These are phyloP conservation scores for Peromyscus californicus DNA, from an alignment of 2,113 vertebrate species.

Conservation along the genomic window DNA sequence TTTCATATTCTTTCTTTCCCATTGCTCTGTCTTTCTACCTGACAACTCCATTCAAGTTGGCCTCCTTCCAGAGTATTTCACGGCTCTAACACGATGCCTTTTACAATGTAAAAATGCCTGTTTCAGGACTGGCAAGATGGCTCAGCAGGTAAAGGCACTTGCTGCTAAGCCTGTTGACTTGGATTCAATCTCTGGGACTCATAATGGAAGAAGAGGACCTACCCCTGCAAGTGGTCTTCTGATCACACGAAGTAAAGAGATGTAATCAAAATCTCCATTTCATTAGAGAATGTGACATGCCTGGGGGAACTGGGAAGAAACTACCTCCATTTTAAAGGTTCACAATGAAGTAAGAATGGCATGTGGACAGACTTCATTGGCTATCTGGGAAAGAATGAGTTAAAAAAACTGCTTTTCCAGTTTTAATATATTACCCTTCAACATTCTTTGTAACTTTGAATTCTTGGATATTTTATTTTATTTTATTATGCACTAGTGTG, in stretches of 20 bases:
- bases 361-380: not conserved
- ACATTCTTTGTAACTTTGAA: not conserved
- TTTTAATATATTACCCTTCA: not conserved
- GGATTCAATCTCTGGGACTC: not conserved
- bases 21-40: not conserved
- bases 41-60: not conserved
- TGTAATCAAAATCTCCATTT: not conserved
- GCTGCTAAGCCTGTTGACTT: not conserved
- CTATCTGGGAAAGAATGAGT: not conserved
- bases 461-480: not conserved
- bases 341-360: not conserved
- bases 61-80: not conserved
- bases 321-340: conserved; percentile 18
- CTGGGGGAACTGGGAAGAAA: not conserved
- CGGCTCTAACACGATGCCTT: not conserved
- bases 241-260: not conserved
- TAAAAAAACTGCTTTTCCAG: not conserved
- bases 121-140: not conserved
- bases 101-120: not conserved
- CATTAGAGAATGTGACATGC: not conserved
- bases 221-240: not conserved
- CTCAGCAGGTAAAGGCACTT: not conserved
- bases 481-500: not conserved
- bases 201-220: not conserved
- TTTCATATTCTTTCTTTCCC: not conserved